phyloP scores from a whole-genome alignment of 2,888 invertebrate genomes.

The Lymantria monacha region DNA sequence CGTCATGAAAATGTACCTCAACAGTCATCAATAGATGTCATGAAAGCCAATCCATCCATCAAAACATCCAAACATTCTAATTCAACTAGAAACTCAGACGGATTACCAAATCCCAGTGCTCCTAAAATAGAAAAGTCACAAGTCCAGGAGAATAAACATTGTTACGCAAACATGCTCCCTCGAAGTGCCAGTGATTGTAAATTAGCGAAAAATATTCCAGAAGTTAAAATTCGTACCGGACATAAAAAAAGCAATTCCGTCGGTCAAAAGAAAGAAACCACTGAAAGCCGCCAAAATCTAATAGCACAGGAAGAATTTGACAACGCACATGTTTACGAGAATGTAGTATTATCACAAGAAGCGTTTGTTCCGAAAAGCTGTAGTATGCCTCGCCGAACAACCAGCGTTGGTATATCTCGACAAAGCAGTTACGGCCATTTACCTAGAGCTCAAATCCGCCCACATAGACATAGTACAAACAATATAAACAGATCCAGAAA shows the following conservation, averaged over 20 bases:
- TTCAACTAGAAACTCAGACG: conserved; percentile 47
- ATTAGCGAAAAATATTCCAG: conserved; percentile 57
- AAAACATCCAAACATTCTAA: conserved; percentile 59
- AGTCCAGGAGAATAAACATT: conserved; percentile 50
- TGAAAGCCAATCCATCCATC: conserved; percentile 51
- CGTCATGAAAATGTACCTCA: conserved; percentile 53
- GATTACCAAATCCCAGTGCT: conserved; percentile 31
- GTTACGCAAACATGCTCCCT: conserved; percentile 70
- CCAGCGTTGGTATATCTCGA: conserved; percentile 55
- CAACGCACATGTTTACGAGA: conserved; percentile 72
- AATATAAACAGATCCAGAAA: conserved; percentile 56
- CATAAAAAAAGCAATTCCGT: conserved; percentile 77
- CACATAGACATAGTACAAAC: conserved; percentile 59
- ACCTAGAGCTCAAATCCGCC: conserved; percentile 63
- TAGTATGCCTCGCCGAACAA: conserved; percentile 73
- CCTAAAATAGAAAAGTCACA: conserved; percentile 50
- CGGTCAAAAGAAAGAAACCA: conserved; percentile 69
- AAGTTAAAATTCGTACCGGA: conserved; percentile 51
- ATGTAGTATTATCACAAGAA: conserved; percentile 58
- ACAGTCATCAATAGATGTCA: conserved; percentile 48
- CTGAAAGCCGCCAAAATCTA: conserved; percentile 75
- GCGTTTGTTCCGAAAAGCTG: conserved; percentile 67
- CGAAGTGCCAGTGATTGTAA: conserved; percentile 74
- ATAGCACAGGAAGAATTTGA: conserved; percentile 68
- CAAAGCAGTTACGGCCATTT: conserved; percentile 70